These are phyloP conservation scores for Nasonia longicornis DNA, from an alignment of 1,140 invertebrate species.

Conservation along the genomic window DNA sequence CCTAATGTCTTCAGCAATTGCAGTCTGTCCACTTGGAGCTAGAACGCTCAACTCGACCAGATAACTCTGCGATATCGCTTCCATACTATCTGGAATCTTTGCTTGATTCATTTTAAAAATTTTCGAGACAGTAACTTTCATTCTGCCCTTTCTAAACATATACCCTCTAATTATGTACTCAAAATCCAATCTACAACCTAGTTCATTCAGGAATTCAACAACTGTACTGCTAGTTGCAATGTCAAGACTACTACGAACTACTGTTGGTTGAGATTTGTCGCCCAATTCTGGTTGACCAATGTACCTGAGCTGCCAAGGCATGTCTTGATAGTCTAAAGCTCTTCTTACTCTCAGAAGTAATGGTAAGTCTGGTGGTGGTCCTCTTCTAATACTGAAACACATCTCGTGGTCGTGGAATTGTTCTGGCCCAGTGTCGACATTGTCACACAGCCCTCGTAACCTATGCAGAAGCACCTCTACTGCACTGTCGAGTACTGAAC, in stretches of 20 bases:
- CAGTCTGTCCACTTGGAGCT: conserved; percentile 92
- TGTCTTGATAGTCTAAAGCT: conserved; percentile 81
- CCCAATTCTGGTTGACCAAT: conserved; percentile 90
- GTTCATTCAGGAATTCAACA: conserved; percentile 91
- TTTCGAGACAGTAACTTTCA: conserved; percentile 97
- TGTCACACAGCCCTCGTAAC: conserved; percentile 92
- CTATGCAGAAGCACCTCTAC: conserved; percentile 93
- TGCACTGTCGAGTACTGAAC: conserved; percentile 90
- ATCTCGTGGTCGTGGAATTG: conserved; percentile 92
- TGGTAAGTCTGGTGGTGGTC: conserved; percentile 69
- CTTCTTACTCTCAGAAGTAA: conserved; percentile 81
- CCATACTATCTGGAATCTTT: conserved; percentile 78
- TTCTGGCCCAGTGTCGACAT: conserved; percentile 91
- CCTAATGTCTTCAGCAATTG: conserved; percentile 95
- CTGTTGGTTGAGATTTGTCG: conserved; percentile 89
- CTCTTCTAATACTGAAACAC: conserved; percentile 82
- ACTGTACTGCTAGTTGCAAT: conserved; percentile 90
- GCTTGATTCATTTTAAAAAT: conserved; percentile 88
- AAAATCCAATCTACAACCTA: conserved; percentile 91
- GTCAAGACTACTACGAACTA: conserved; percentile 92
- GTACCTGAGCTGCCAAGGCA: conserved; percentile 90
- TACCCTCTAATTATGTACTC: conserved; percentile 95
- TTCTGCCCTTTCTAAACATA: conserved; percentile 95
- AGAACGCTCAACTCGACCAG: conserved; percentile 95
- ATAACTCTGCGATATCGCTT: conserved; percentile 92